phyloP scores from a whole-genome alignment of 2,888 invertebrate genomes.

The Acleris emargana region DNA sequence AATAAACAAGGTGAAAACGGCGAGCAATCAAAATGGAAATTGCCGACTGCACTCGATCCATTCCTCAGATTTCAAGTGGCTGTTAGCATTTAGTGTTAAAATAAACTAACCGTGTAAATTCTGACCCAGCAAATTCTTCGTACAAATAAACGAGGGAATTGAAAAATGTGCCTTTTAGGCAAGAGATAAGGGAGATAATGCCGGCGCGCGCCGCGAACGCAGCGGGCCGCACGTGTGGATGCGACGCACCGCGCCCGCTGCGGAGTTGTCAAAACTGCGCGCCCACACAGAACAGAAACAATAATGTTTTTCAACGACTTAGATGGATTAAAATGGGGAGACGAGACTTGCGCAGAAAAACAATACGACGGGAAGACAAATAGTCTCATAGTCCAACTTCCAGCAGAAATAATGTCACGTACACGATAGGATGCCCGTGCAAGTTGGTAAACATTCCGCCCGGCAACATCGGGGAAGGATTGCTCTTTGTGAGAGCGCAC shows the following conservation, averaged over 20 bases:
- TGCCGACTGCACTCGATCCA: conserved; percentile 40
- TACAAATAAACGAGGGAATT: conserved; percentile 32
- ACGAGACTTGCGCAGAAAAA: conserved; percentile 25
- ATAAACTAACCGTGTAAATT: conserved; percentile 57
- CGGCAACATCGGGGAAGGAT: conserved; percentile 10
- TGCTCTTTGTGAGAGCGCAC: conserved; percentile 10
- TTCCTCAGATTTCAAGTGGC: conserved; percentile 46
- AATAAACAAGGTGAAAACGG: conserved; percentile 38
- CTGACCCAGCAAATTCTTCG: conserved; percentile 41
- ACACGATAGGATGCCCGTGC: conserved; percentile 13
- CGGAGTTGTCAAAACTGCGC: conserved; percentile 53
- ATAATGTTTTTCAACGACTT: conserved; percentile 33
- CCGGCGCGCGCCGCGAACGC: conserved; percentile 17
- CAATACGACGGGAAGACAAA: conserved; percentile 32
- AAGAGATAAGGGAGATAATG: conserved; percentile 29
- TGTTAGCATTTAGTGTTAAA: conserved; percentile 50
- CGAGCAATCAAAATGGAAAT: conserved; percentile 40
- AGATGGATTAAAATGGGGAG: conserved; percentile 35
- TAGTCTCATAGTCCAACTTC: conserved; percentile 30
- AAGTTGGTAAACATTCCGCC: conserved; percentile 9
- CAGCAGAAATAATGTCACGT: conserved; percentile 29
- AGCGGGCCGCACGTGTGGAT: conserved; percentile 48
- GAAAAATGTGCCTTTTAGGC: conserved; percentile 24
- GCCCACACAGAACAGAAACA: conserved; percentile 41
- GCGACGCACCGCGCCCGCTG: conserved; percentile 45